Base-by-base conservation (phyloP, 2,888 invertebrate genomes). In the Leptopilina drosophilae region DNA sequence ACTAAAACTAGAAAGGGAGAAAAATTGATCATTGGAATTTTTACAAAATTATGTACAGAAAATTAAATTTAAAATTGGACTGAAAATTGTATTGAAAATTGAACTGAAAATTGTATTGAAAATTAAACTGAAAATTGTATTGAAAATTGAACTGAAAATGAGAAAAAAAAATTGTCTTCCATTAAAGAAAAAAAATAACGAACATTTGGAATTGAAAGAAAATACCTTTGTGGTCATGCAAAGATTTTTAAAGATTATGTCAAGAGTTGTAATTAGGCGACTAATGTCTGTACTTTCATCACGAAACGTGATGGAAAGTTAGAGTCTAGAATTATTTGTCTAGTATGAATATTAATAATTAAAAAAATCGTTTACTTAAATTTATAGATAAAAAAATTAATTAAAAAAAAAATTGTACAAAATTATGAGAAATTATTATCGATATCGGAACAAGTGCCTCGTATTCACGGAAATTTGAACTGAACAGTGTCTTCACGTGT, bases 261-360 rank as follows among this genome's bases (percentile, higher is more conserved):
- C 7, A 56, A 73, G 33, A 33, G 56, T 33, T n/a, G 12, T 20
- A 56, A 73, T 73, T 73, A 73, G 33, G n/a, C 33, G n/a, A 33
- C 73, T 73, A 73, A 73, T 73, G 53, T 73, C 56, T 33, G 5
- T 33, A 53, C 56, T 73, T 73, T 73, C 73, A 59, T n/a, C 73
- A 33, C 11, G n/a, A 59, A 69, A 53, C 53, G 53, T 73, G 73
- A 73, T 73, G n/a, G 53, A 73, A 73, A 73, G 56, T 73, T 73
- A 26, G 53, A 73, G 14, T 73, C 69, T 73, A 33, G 14, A 67
- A 49, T 49, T 67, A 49, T 66, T 15, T 49, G 12, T 46, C 11
- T 15, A 11, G 20, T 67, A 6, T 33, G 42, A 42, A 42, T 42
- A 42, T 49, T 20, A 20, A 15, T 15, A 15, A 42, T 11, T 42